Base-by-base conservation (phyloP, 2,888 invertebrate species). In the Scrobipalpa costella region DNA sequence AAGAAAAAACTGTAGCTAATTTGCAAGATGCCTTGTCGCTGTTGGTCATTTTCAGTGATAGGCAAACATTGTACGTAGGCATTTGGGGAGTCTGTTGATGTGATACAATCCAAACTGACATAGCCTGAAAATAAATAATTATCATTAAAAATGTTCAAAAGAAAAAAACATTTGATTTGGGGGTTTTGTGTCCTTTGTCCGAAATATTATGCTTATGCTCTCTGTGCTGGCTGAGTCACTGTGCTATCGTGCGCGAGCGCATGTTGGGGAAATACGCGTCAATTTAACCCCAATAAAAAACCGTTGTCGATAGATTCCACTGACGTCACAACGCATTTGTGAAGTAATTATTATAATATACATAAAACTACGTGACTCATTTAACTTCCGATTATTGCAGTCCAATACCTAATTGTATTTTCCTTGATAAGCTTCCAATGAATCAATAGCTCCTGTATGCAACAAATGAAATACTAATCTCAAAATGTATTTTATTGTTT, bases 201-300 rank as follows among this genome's bases (percentile, higher is more conserved):
- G n/a, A n/a, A 11, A 1, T 3, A 40, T 3, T 1, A 13, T 11
- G 40, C 40, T 40, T n/a, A 3, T 13, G 3, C 40, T 40, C 13
- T 2, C 49, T 19, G 49, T n/a, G n/a, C 49, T n/a, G 47, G 5
- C 47, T 49, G 19, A 11, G 15, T 49, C 36, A 89, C 75, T 77
- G 68, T 74, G 67, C 73, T 69, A 70, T 73, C 75, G 79, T 83
- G 79, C 73, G 74, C 76, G 71, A 72, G 65, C 72, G 68, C 66
- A 72, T 67, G 76, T 80, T 84, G 84, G 90, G 88, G 84, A 89
- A 89, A 71, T 86, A 89, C 88, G 83, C 73, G 65, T 71, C 73
- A 78, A 80, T 84, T 83, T 79, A 66, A 68, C 71, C 67, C 68
- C 68, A 73, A 81, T 80, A 76, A 70, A 75, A 77, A 70, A 72